Base-by-base conservation (phyloP, 1,140 invertebrate species). In the Prorops nasuta region DNA sequence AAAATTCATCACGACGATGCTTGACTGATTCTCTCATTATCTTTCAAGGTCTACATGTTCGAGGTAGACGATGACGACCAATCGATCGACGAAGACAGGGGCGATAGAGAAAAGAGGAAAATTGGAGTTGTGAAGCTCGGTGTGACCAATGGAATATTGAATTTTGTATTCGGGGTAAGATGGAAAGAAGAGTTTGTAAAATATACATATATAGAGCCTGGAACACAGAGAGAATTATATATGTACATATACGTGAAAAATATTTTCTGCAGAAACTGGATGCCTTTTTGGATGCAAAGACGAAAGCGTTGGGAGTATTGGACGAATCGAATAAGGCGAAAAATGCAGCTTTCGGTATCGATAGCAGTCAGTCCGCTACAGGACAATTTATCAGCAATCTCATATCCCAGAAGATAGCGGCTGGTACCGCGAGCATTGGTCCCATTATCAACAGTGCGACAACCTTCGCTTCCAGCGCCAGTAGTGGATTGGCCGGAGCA, bases 151-250 rank as follows among this genome's bases (percentile, higher is more conserved):
- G 87, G 87, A 7, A 78, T 89, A 41, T 77, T 90, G 55, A 87
- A 86, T 66, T 88, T 89, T 71, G 86, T 89, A 1, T 90, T 90
- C 65, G 85, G 86, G 68, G 88, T 89, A 83, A 88, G 83, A 28
- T n/a, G n/a, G n/a, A n/a, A n/a, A n/a, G n/a, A n/a, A n/a, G 84
- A 44, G 6, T 42, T 40, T 3, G 24, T 20, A n/a, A n/a, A n/a
- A n/a, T n/a, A n/a, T n/a, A n/a, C n/a, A n/a, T n/a, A n/a, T n/a
- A n/a, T n/a, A n/a, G n/a, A n/a, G n/a, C n/a, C n/a, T n/a, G n/a
- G n/a, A n/a, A n/a, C n/a, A n/a, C n/a, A n/a, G n/a, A n/a, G n/a
- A n/a, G n/a, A n/a, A n/a, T n/a, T n/a, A n/a, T n/a, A n/a, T n/a
- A n/a, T n/a, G n/a, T n/a, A n/a, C n/a, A n/a, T n/a, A n/a, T n/a